Percentiles rank a stretch among this genome's conserved stretches.
These are phyloP conservation scores for Sternarchorhynchus goeldii DNA, from an alignment of 2,797 vertebrate species.

Conservation along the genomic window DNA sequence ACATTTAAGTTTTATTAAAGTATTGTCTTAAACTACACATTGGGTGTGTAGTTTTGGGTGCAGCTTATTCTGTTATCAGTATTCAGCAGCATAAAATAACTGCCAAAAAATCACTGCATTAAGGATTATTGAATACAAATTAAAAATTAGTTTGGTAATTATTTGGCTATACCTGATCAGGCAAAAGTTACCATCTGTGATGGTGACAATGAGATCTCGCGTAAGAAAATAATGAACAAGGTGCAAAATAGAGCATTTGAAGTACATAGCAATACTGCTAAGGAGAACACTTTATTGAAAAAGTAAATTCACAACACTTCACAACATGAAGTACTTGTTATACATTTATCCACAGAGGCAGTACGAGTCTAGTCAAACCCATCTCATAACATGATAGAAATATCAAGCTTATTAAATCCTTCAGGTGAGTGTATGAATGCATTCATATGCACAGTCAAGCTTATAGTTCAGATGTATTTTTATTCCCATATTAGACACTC, in stretches of 20 bases:
- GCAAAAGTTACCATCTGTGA: not conserved
- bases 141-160: too few species aligned
- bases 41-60: too few species aligned
- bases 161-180: too few species aligned
- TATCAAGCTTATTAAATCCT: constrained; percentile 12
- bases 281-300: constrained; percentile 43
- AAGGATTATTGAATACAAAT: too few species aligned
- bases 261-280: constrained; percentile 28
- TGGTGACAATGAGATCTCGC: not conserved
- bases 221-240: not conserved
- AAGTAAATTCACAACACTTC: constrained; percentile 22
- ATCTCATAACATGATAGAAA: not conserved
- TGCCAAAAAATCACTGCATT: not conserved
- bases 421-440: constrained; percentile 1
- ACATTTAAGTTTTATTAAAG: too few species aligned
- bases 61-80: not conserved
- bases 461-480: constrained; percentile 24
- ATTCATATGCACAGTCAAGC: not conserved
- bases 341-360: not conserved
- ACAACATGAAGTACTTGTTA: not conserved
- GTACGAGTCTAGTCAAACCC: not conserved
- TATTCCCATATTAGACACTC: constrained; percentile 4
- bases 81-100: not conserved
- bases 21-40: not conserved
- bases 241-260: not conserved